Evolutionary conservation across 2,888 invertebrate species (phyloP).

Genomic region (Volucella zonaria): DNA sequence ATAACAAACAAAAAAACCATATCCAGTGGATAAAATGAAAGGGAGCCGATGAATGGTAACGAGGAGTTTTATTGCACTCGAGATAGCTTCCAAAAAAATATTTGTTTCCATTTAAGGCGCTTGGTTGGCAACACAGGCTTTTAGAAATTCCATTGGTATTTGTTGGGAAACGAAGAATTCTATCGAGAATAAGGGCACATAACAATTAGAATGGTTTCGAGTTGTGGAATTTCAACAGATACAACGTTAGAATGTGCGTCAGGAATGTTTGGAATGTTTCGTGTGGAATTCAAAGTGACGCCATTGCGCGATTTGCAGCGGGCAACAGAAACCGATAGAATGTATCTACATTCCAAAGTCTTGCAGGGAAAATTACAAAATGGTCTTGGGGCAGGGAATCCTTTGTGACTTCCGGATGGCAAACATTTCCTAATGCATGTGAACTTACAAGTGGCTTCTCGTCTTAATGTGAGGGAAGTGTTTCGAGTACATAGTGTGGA

Average conservation of each 20-base stretch:
- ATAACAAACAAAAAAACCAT: constrained; percentile 30
- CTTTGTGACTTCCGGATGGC: constrained; percentile 27
- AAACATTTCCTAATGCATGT: constrained; percentile 9
- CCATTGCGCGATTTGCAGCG: constrained; percentile 66
- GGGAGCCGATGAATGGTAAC: constrained; percentile 56
- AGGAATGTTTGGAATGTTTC: constrained; percentile 69
- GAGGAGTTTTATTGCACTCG: constrained; percentile 30
- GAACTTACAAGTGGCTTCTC: not conserved
- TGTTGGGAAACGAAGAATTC: constrained; percentile 70
- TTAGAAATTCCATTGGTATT: constrained; percentile 62
- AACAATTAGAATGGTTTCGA: not conserved
- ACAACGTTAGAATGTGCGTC: constrained; percentile 43
- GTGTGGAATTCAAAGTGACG: constrained; percentile 52
- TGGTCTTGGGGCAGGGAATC: constrained; percentile 15
- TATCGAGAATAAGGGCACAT: constrained; percentile 50
- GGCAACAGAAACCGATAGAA: constrained; percentile 43
- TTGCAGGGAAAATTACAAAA: not conserved
- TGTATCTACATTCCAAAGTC: not conserved
- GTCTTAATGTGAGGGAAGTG: not conserved
- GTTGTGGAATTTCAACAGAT: not conserved
- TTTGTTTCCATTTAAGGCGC: not conserved
- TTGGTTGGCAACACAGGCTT: not conserved
- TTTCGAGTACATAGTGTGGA: too few relatives aligned
- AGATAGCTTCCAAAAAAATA: not conserved
- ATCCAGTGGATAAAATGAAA: constrained; percentile 44